Conservation (phyloP, 2,797 vertebrate species). For the Sardinella longiceps region DNA sequence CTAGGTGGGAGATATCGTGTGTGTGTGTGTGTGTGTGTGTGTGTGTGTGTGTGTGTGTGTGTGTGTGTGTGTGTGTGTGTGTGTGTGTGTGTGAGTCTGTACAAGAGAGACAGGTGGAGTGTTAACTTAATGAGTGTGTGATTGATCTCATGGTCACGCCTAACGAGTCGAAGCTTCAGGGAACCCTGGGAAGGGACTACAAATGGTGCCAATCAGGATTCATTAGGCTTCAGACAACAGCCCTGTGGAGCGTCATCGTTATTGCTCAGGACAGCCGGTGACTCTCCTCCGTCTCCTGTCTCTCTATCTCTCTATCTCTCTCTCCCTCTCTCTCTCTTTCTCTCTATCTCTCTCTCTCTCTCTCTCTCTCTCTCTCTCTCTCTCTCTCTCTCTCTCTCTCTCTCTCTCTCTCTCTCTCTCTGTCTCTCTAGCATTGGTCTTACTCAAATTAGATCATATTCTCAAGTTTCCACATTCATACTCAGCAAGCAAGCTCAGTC, state of each 20-base stretch:
- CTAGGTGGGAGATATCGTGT: background rate
- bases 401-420: background rate
- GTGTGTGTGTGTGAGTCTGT: background rate
- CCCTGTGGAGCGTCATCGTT: conserved; percentile 30
- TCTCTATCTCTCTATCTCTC: background rate
- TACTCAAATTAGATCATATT: conserved; percentile 24
- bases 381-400: background rate
- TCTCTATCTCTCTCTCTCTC: background rate
- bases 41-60: background rate
- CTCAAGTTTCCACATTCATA: conserved; percentile 17
- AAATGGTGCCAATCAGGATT: conserved; percentile 71
- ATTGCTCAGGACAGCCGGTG: conserved; percentile 10
- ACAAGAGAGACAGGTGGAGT: background rate
- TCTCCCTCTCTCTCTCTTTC: background rate
- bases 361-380: background rate
- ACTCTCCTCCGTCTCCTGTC: background rate
- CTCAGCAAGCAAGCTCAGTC: background rate
- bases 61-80: background rate
- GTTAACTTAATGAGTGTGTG: conserved; percentile 50
- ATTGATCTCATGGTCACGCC: conserved; percentile 60
- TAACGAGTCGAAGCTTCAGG: conserved; percentile 65
- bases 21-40: background rate
- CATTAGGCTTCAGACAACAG: conserved; percentile 67
- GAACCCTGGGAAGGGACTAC: conserved; percentile 68
- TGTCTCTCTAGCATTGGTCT: conserved; percentile 8